These are phyloP conservation scores for Falco berigora DNA, from an alignment of 2,797 vertebrate genomes.

Conservation along the genomic window DNA sequence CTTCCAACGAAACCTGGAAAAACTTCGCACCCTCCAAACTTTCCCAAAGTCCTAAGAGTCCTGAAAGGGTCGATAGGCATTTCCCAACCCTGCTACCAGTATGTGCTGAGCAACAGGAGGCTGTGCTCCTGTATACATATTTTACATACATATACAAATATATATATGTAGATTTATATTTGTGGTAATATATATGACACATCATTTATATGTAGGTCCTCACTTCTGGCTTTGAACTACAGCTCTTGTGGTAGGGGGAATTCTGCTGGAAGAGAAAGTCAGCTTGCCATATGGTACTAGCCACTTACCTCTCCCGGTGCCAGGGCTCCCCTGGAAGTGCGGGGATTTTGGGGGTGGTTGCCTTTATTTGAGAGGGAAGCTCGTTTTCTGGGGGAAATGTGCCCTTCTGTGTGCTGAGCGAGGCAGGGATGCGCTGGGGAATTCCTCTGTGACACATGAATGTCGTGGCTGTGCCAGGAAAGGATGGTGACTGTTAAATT, in stretches of 20 bases:
- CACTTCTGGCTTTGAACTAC: neutral
- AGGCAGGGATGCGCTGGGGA: neutral
- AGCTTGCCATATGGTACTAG: neutral
- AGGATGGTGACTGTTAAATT: neutral
- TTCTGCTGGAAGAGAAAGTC: neutral
- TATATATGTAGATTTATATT: neutral
- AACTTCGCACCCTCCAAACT: neutral
- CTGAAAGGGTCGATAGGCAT: neutral
- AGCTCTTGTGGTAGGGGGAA: neutral
- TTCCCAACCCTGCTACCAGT: neutral
- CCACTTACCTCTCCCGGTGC: neutral
- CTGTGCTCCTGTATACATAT: neutral
- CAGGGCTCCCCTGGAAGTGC: neutral
- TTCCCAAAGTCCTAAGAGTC: neutral
- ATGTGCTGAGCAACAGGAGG: neutral
- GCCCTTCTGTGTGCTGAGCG: neutral
- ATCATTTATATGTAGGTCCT: neutral
- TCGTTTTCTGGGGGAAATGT: neutral
- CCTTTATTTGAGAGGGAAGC: neutral
- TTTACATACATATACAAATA: neutral
- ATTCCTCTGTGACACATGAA: neutral
- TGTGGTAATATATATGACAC: too few relatives aligned
- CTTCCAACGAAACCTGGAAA: neutral
- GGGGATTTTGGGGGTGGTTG: accelerated
- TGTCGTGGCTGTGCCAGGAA: neutral